These are phyloP conservation scores for Tachysurus vachellii DNA, from an alignment of 2,113 vertebrate genomes.

Conservation along the genomic window DNA sequence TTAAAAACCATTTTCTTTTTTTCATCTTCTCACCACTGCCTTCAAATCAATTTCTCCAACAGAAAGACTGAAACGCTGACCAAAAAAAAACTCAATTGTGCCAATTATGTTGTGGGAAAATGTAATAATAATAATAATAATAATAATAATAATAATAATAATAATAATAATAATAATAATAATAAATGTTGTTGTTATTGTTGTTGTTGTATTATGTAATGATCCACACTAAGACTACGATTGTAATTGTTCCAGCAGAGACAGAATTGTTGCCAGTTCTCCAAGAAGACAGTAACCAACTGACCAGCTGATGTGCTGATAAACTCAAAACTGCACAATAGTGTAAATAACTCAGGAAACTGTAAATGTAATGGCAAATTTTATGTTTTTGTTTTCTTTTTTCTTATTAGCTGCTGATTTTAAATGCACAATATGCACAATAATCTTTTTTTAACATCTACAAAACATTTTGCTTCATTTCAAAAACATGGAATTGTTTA, in stretches of 20 bases:
- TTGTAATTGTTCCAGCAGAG: neutral
- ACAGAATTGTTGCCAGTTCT: neutral
- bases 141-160: neutral
- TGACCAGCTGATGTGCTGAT: neutral
- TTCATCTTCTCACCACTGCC: conserved; percentile 64
- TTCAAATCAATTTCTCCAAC: conserved; percentile 77
- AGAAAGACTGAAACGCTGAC: conserved; percentile 51
- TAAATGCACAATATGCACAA: neutral
- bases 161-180: neutral
- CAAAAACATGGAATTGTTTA: neutral
- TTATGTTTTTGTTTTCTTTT: neutral
- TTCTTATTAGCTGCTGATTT: neutral
- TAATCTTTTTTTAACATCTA: neutral
- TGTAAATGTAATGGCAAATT: neutral
- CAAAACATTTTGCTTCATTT: neutral
- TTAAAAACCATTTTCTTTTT: conserved; percentile 83
- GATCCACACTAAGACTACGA: neutral
- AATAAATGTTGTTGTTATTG: neutral
- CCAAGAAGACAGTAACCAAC: neutral
- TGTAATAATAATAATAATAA: neutral
- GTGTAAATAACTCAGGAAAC: neutral
- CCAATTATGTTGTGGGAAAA: neutral
- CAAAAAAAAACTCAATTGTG: conserved; percentile 1
- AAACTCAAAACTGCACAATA: neutral
- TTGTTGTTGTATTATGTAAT: neutral